Base-by-base conservation (phyloP, 2,797 vertebrate species). In the Sebastes oblongus region DNA sequence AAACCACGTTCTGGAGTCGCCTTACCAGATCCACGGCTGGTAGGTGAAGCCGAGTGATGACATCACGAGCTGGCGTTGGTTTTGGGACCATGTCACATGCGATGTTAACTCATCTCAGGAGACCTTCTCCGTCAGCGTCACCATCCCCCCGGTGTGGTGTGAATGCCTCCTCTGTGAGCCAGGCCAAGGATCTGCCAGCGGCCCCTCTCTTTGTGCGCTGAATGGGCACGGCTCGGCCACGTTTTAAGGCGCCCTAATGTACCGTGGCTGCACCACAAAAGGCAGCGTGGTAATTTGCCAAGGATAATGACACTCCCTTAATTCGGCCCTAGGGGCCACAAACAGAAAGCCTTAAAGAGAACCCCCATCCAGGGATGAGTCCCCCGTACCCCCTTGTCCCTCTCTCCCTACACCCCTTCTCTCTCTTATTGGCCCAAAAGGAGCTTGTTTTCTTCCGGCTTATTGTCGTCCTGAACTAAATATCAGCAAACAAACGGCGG, bases 111-210 rank as follows among this genome's bases (percentile, higher is more conserved):
- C 84, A 91, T 92, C 88, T 83, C 65, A 62, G 88, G 78, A 72
- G 88, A 88, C 79, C 78, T 81, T 72, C 84, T 90, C 82, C 66
- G 77, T 82, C 83, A 65, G 74, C 71, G 42, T 50, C 83, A 70
- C 74, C 85, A 73, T 42, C 71, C 93, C 25, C 34, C 34, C 91
- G 2, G n/a, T 86, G 89, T 84, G 92, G 92, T 91, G 93, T 97
- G 95, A 94, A 97, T 94, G 95, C 93, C 94, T 95, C 88, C 92
- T 96, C 95, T 97, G 96, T 97, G 92, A 94, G 93, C 91, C 80
- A 80, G 86, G 96, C 97, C 96, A 96, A 96, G 94, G 95, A 96
- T 95, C 95, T 96, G 96, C 96, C 96, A 96, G 95, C 88, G 92
- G 92, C 88, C 94, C 93, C 93, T 91, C 87, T 91, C 88, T 94